These are phyloP conservation scores for Hirundichthys speculiger DNA, from an alignment of 2,113 vertebrate species.

Conservation along the genomic window DNA sequence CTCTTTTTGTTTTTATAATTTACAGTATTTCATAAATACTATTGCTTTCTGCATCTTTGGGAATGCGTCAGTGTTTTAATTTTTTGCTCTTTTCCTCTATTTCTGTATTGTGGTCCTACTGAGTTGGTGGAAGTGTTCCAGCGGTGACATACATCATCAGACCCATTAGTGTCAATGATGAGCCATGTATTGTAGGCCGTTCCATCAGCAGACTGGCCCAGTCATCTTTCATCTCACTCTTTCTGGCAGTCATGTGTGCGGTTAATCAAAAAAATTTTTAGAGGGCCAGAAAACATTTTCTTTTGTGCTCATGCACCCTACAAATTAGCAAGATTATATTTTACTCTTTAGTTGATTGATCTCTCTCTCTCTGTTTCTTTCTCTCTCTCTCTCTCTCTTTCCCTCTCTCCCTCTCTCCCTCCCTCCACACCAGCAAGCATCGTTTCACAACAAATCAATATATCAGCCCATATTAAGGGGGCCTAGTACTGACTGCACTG, in stretches of 20 bases:
- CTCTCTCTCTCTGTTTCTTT: constrained; percentile 6
- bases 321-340: constrained; percentile 3
- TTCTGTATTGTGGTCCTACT: constrained; percentile 33
- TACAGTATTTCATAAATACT: not conserved
- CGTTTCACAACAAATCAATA: constrained; percentile 82
- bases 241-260: constrained; percentile 36
- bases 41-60: constrained; percentile 15
- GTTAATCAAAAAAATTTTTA: constrained; percentile 42
- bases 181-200: constrained; percentile 53
- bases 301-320: not conserved
- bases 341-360: constrained; percentile 15
- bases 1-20: too few species aligned
- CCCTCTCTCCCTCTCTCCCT: not conserved
- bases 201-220: constrained; percentile 49
- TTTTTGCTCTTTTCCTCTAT: constrained; percentile 28
- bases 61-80: constrained; percentile 15
- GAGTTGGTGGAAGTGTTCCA: constrained; percentile 54
- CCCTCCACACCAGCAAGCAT: constrained; percentile 45
- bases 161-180: constrained; percentile 77
- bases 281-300: constrained; percentile 9
- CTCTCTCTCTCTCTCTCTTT: constrained; percentile 2
- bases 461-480: constrained; percentile 66
- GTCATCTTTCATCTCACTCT: constrained; percentile 44
- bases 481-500: constrained; percentile 69
- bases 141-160: constrained; percentile 72